Evolutionary conservation across 2,888 invertebrate species (phyloP).

Genomic region (Stenodera caucasica): DNA sequence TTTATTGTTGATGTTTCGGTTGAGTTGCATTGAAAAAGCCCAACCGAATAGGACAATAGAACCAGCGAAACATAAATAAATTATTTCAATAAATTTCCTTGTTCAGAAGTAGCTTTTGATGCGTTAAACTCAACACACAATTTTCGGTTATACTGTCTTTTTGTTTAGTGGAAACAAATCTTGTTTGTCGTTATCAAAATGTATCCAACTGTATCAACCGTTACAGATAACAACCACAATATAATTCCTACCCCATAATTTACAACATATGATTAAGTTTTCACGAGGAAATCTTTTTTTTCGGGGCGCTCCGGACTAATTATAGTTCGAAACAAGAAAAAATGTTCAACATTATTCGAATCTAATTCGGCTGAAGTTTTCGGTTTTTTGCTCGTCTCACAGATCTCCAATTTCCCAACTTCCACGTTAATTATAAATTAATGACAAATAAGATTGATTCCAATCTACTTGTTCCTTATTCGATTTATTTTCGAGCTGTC

Average conservation of each 20-base stretch:
- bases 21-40: background rate
- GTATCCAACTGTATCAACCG: background rate
- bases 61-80: background rate
- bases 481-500: background rate
- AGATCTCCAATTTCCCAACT: background rate
- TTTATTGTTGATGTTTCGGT: background rate
- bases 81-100: slow-evolving; percentile 1
- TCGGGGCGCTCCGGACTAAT: slow-evolving; percentile 18
- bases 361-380: slow-evolving; percentile 19
- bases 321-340: slow-evolving; percentile 27
- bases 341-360: slow-evolving; percentile 31
- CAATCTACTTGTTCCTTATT: background rate
- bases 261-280: background rate
- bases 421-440: background rate
- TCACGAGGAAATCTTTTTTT: background rate
- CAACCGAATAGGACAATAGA: background rate
- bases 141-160: background rate
- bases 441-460: slow-evolving; percentile 3
- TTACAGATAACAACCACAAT: background rate
- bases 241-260: too few species aligned
- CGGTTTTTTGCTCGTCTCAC: background rate
- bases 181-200: background rate
- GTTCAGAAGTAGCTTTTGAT: background rate
- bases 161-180: background rate
- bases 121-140: background rate